phyloP scores from a whole-genome alignment of 1,140 invertebrate species.

The Euborellia annulipes region DNA sequence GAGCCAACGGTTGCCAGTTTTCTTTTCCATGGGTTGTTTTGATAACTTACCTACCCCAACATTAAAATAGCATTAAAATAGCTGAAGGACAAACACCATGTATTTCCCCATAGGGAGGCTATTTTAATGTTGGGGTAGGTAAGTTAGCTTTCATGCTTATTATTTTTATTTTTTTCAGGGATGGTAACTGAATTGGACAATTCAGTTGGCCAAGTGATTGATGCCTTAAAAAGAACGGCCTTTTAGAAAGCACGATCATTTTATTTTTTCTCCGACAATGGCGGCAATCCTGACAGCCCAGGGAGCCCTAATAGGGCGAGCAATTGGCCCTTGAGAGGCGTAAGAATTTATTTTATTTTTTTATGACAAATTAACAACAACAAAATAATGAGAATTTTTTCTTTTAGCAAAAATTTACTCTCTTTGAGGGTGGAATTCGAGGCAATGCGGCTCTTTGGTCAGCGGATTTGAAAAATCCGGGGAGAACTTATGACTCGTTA shows the following conservation, averaged over 20 bases:
- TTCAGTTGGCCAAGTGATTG: constrained; percentile 44
- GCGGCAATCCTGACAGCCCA: constrained; percentile 28
- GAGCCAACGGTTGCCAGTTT: too few relatives aligned
- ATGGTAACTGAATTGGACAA: constrained; percentile 57
- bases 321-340: constrained; percentile 49
- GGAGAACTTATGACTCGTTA: constrained; percentile 27
- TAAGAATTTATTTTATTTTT: constrained; percentile 21
- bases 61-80: too few relatives aligned
- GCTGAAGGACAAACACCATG: too few relatives aligned
- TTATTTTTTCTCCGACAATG: constrained; percentile 46
- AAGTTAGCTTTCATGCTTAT: neutral
- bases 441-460: constrained; percentile 48
- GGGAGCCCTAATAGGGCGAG: constrained; percentile 43
- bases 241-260: constrained; percentile 41
- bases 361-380: constrained; percentile 5
- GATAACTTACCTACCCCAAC: too few relatives aligned
- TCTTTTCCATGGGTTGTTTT: too few relatives aligned
- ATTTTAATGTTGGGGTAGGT: too few relatives aligned
- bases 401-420: constrained; percentile 38
- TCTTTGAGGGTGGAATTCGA: constrained; percentile 55
- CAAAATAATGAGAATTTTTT: too few relatives aligned
- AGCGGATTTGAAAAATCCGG: constrained; percentile 28
- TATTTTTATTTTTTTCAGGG: constrained; percentile 28
- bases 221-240: constrained; percentile 35
- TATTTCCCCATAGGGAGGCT: too few relatives aligned